Evolutionary conservation across 2,113 vertebrate genomes (phyloP), one percentile per base, ranked within the genome.

Genomic region (Poicephalus gulielmi): DNA sequence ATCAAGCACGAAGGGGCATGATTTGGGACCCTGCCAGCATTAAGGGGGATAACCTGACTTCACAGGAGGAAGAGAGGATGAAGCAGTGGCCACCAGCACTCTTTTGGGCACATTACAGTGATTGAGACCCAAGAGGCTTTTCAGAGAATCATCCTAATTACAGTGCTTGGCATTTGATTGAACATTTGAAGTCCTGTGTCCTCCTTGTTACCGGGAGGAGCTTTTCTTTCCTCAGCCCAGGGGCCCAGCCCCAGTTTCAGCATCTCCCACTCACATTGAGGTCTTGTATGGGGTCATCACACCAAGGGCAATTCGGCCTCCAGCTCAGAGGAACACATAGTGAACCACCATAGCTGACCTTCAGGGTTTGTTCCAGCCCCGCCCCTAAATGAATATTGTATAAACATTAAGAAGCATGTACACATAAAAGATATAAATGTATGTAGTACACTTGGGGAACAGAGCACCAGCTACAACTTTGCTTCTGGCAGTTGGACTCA

Each of bases 261-360:
- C 63, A 55, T 37, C 28, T 9, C 57, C 70, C 49, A 50, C 49
- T 50, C 49, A 25, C 49, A 50, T 18, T 6, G 35, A 13, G 33
- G 14, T 71, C 44, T 68, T 25, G 50, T 17, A 49, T 20, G n/a
- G 44, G 49, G 39, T 41, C 25, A 8, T 35, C 31, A 6, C 41
- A 18, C 8, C 44, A 53, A 9, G 24, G 66, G 28, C 43, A 7
- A 10, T 20, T 28, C 50, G 41, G 44, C 11, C 49, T 70, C 44
- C 49, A 24, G 60, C 66, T 59, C 2, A 0, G 67, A 44, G 78
- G 50, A 49, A 3, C n/a, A 18, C 0, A 0, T 2, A 2, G 2
- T 25, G 71, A 59, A 17, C 12, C 23, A n/a, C 43, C 35, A 6
- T 0, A 28, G 5, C 41, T 37, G 55, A 87, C 31, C 31, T 50